A percentile compares a stretch with the other conserved stretches of the same genome.
phyloP scores from a whole-genome alignment of 2,888 invertebrate genomes.

The Hirtodrosophila confusa region DNA sequence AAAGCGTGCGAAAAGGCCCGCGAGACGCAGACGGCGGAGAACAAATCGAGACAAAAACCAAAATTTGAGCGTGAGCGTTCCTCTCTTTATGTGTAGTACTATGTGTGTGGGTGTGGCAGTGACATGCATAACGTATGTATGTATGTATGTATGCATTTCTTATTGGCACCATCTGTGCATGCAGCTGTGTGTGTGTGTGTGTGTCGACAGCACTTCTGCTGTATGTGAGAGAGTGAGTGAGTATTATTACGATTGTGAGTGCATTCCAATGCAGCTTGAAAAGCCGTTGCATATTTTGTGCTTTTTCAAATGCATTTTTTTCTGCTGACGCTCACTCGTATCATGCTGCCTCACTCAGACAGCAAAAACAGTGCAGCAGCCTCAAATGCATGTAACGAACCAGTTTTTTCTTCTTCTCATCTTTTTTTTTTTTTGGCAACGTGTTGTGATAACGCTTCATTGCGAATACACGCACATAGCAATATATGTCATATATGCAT shows the following conservation, averaged over 20 bases:
- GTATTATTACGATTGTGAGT: conserved; percentile 30
- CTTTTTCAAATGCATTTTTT: conserved; percentile 46
- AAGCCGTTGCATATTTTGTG: conserved; percentile 57
- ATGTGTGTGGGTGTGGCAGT: conserved; percentile 59
- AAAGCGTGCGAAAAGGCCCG: conserved; percentile 72
- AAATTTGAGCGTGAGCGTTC: conserved; percentile 34
- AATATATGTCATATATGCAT: background rate
- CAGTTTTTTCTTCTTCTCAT: conserved; percentile 31
- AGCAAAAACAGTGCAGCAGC: conserved; percentile 18
- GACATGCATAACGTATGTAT: conserved; percentile 65
- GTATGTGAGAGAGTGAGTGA: conserved; percentile 18
- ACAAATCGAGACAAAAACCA: conserved; percentile 50
- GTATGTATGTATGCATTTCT: conserved; percentile 64
- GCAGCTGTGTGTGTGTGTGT: conserved; percentile 14
- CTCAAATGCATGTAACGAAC: conserved; percentile 30
- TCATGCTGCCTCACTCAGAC: conserved; percentile 24
- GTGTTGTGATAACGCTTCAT: conserved; percentile 50
- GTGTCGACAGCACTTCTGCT: conserved; percentile 28
- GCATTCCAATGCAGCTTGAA: conserved; percentile 59
- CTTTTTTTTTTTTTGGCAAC: conserved; percentile 38
- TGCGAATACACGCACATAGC: conserved; percentile 29
- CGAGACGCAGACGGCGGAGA: conserved; percentile 44
- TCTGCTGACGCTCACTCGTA: conserved; percentile 6
- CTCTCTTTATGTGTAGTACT: conserved; percentile 22
- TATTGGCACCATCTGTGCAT: conserved; percentile 66